Base-by-base conservation (phyloP, 1,140 invertebrate genomes). In the Megalopta genalis region DNA sequence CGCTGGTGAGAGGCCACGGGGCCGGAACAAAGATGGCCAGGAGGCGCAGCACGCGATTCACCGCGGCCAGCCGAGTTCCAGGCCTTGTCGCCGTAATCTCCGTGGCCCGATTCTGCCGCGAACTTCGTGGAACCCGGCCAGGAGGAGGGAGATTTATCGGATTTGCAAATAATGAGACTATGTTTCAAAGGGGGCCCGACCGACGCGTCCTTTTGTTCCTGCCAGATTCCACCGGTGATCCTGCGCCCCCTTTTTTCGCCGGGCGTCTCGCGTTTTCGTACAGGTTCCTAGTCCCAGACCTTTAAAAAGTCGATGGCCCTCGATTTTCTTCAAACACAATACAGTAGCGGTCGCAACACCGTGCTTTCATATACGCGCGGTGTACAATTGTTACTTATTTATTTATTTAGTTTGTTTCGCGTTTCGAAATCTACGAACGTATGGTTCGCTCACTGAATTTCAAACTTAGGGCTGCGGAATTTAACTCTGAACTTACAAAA, bases 131-230 rank as follows among this genome's bases (percentile, higher is more conserved):
- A 80, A 77, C 23, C 65, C 21, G 49, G 23, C 57, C 37, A 8
- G 10, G 27, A 37, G 57, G 39, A 63, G 79, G 66, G 59, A 76
- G 79, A 80, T 78, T 80, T 80, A 80, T 80, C 79, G 79, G 79
- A 80, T 80, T 80, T 80, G 79, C 79, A 80, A 80, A 80, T 80
- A 80, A 80, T 80, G 79, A 80, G 73, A 80, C 79, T 80, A 80
- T 70, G 64, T 69, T 80, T 80, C 79, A 80, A 80, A 80, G 73
- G 65, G 76, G 49, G 14, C 21, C 73, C 57, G 59, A 67, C 72
- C 72, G 32, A 46, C 39, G 32, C 54, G 65, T 65, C 23, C 63
- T 80, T 64, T 64, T 65, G 63, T 68, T 37, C 68, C 68, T 27
- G 18, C 37, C 3, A 18, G 18, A 72, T 72, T 72, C 76, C 46